phyloP scores from a whole-genome alignment of 2,888 invertebrate genomes.

The Mesorhabditis sp. region DNA sequence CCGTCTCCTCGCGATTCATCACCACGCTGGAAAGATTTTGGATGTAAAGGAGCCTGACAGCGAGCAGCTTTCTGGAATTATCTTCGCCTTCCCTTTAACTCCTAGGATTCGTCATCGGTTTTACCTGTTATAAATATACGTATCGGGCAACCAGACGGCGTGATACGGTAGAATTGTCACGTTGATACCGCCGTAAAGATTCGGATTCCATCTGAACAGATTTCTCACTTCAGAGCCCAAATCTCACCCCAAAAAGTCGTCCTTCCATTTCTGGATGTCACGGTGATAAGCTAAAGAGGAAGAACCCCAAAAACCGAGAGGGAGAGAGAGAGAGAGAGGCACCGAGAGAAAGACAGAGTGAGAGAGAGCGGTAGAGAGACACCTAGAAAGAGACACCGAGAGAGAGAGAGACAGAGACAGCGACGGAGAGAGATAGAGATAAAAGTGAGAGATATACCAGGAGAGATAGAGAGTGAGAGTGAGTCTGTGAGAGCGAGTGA shows the following conservation, averaged over 20 bases:
- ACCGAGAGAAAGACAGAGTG: background rate
- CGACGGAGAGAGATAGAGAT: background rate
- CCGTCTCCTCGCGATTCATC: slow-evolving; percentile 56
- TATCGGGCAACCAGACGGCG: slow-evolving; percentile 54
- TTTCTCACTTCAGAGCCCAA: background rate
- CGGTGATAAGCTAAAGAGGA: background rate
- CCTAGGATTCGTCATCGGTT: background rate
- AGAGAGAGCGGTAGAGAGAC: slow-evolving; percentile 6
- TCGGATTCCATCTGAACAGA: slow-evolving; percentile 52
- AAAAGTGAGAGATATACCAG: too few relatives aligned
- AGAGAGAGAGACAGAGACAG: background rate
- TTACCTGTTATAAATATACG: slow-evolving; percentile 48
- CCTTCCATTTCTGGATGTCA: slow-evolving; percentile 56
- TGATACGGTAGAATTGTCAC: slow-evolving; percentile 53
- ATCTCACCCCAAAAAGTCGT: slow-evolving; percentile 39
- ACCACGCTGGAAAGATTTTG: slow-evolving; percentile 39
- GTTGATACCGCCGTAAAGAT: slow-evolving; percentile 53
- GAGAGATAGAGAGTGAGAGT: too few relatives aligned
- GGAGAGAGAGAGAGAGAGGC: background rate
- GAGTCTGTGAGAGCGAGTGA: too few relatives aligned
- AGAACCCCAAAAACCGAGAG: background rate
- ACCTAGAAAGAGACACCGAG: background rate
- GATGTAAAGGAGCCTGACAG: too few relatives aligned
- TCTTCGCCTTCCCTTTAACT: too few relatives aligned
- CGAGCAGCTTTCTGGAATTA: too few relatives aligned